Base-by-base conservation (phyloP, 2,113 vertebrate genomes). In the Aythya baeri region DNA sequence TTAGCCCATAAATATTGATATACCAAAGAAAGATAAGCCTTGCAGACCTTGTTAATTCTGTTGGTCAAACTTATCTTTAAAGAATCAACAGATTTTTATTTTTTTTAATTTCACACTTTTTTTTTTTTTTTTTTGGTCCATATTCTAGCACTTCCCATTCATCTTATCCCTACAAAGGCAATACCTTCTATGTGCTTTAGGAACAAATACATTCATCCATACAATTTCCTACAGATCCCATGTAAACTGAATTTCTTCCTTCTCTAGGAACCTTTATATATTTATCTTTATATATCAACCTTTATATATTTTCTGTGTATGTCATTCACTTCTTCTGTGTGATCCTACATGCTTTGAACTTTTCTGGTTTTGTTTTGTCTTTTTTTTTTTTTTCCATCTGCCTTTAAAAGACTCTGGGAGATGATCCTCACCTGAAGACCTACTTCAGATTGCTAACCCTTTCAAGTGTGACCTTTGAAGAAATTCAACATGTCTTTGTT, bases 401-500 rank as follows among this genome's bases (percentile, higher is more conserved):
- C 58, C 49, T 87, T 23, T 81, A 78, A 84, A 91, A 78, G 49
- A 62, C 36, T 1, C 8, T 54, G 25, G n/a, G 34, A 76, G 34
- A 8, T 58, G 49, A 85, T 38, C 73, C 49, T 79, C 52, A 79
- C 17, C 52, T 86, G 70, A 89, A 63, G 62, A 75, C 27, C 49
- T 76, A 1, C 66, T 74, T 50, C 32, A 68, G 52, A 49, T 76
- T 52, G 10, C 66, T 54, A 79, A 86, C 52, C 29, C 43, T 82
- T 84, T 94, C 74, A 73, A 89, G 32, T 11, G 38, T 94, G 87
- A 87, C 77, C 83, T 94, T 94, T 93, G 49, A 58, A 76, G 88
- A 78, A 87, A 57, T 58, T 23, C 61, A 75, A 59, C 58, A 76
- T 91, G 92, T 94, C 54, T 82, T 84, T 63, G 25, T 85, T 54